Evolutionary conservation across 2,113 vertebrate genomes (phyloP), one percentile per base, ranked within the genome.

Genomic region (Aptenodytes forsteri): DNA sequence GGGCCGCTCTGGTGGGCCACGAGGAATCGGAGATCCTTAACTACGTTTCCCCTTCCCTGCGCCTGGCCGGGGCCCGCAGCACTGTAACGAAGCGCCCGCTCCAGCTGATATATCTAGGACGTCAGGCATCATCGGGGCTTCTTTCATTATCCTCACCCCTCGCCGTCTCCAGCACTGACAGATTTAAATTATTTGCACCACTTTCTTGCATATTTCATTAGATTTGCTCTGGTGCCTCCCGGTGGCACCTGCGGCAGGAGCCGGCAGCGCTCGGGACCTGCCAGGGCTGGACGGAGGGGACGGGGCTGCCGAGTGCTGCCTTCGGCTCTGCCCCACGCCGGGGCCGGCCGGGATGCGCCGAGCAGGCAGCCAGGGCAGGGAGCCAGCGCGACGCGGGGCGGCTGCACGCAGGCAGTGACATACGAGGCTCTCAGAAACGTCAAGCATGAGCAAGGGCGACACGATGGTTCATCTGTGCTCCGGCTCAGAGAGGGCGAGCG

Each of bases 391-490:
- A 9, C 1, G 8, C 9, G 1, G 80, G 61, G 55, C 62, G 49
- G 64, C 29, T 3, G 36, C 27, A 9, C 10, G 2, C 36, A 5
- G 16, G 17, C 11, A 13, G 29, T 9, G 47, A 69, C 52, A 17
- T 3, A 0, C 0, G 0, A 18, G 38, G 82, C 50, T 49, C 59
- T 40, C 1, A 1, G 44, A 34, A 34, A 19, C 0, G 2, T 13
- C 21, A 15, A 7, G 11, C 0, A 4, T 8, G 27, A 66, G 66
- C 58, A 27, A 4, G 49, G 49, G 62, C 7, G 49, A 29, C 11
- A 0, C 0, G 61, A 7, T 1, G 10, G 30, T 2, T 58, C 15
- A 2, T 7, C 38, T 3, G 4, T 7, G 80, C 76, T 42, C 15
- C 2, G 4, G 32, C 87, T 64, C 78, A 5, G 69, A 52, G 16